Conservation (phyloP, 2,888 invertebrate genomes). For the Eristalis arbustorum region DNA sequence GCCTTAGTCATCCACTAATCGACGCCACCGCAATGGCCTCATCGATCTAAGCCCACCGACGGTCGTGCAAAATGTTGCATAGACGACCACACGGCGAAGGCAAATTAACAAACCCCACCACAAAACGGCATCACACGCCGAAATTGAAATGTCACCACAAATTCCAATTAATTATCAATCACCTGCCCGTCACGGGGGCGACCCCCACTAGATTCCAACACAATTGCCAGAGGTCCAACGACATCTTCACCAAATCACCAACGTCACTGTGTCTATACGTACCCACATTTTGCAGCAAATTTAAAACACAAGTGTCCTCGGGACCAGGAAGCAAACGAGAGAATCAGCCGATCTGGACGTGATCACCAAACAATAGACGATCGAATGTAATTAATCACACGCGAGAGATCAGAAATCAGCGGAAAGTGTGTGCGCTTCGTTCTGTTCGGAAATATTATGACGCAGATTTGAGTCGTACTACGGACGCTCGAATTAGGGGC, state of each 20-base stretch:
- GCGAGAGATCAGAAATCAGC: background rate
- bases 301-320: slow-evolving; percentile 4
- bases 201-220: background rate
- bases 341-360: slow-evolving; percentile 12
- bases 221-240: background rate
- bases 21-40: background rate
- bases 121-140: background rate
- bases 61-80: background rate
- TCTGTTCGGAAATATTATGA: slow-evolving; percentile 1
- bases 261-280: background rate
- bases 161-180: background rate
- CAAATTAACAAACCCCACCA: background rate
- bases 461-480: slow-evolving; percentile 17
- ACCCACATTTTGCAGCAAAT: slow-evolving; percentile 20
- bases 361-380: background rate
- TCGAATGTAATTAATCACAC: background rate
- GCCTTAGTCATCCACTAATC: background rate
- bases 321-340: background rate
- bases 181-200: background rate
- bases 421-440: background rate
- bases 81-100: background rate
- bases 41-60: background rate
- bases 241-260: background rate
- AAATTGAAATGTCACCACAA: slow-evolving; percentile 3
- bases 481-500: background rate